Conservation (phyloP, 1,140 invertebrate genomes). For the Tribolium castaneum region DNA sequence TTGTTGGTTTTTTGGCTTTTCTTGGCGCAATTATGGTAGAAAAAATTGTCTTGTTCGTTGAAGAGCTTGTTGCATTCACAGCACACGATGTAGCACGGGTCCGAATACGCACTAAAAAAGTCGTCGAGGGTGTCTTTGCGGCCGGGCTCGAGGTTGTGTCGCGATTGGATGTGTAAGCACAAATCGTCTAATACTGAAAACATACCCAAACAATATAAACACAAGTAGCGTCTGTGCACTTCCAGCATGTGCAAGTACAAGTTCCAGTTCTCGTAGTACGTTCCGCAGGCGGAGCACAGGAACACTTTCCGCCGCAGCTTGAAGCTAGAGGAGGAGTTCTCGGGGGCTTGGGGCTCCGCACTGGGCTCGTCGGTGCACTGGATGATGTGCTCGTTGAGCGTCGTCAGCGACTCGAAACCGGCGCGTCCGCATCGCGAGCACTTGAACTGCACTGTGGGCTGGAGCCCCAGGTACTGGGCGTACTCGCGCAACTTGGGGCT, state of each 20-base stretch:
- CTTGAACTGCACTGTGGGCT: slow-evolving; percentile 74
- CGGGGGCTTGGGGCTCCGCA: slow-evolving; percentile 59
- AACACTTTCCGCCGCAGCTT: slow-evolving; percentile 80
- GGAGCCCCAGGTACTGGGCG: slow-evolving; percentile 78
- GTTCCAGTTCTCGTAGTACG: slow-evolving; percentile 86
- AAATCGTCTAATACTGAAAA: slow-evolving; percentile 82
- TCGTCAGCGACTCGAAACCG: slow-evolving; percentile 69
- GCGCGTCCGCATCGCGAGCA: slow-evolving; percentile 74
- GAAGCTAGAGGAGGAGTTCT: slow-evolving; percentile 63
- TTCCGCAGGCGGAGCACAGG: slow-evolving; percentile 80
- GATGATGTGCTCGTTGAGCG: slow-evolving; percentile 72
- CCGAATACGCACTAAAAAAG: slow-evolving; percentile 73
- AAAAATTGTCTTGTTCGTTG: slow-evolving; percentile 77
- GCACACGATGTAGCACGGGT: slow-evolving; percentile 79
- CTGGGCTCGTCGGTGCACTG: slow-evolving; percentile 67
- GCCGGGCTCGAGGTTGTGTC: slow-evolving; percentile 78
- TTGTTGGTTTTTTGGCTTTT: slow-evolving; percentile 57
- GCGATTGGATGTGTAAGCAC: slow-evolving; percentile 77
- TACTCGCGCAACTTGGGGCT: slow-evolving; percentile 70
- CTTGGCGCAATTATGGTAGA: slow-evolving; percentile 74
- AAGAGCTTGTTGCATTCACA: slow-evolving; percentile 82
- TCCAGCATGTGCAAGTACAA: slow-evolving; percentile 84
- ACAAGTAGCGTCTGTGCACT: slow-evolving; percentile 80
- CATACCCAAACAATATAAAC: slow-evolving; percentile 82
- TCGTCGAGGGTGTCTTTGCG: slow-evolving; percentile 73